Evolutionary conservation across 2,888 invertebrate species (phyloP).

Genomic region (Lysandra coridon): DNA sequence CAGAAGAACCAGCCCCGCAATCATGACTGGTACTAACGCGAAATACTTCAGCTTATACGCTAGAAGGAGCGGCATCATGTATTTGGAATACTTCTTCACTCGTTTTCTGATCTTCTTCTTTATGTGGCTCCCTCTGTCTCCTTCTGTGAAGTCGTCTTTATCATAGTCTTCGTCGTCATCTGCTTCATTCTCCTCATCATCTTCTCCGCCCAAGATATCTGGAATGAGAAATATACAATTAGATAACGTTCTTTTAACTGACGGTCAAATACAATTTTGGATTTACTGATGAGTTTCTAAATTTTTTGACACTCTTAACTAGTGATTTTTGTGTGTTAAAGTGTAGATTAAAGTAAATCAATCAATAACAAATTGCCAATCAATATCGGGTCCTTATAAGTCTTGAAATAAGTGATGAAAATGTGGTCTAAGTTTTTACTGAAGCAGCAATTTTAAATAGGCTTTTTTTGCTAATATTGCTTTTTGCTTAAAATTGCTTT

Average conservation of each 20-base stretch:
- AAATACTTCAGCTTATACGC: conserved; percentile 93
- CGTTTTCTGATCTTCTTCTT: conserved; percentile 44
- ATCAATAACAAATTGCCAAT: too few relatives aligned
- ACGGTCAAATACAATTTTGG: too few relatives aligned
- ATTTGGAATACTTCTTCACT: conserved; percentile 80
- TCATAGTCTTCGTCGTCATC: conserved; percentile 57
- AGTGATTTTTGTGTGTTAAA: too few relatives aligned
- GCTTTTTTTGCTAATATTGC: too few relatives aligned
- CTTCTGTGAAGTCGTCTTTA: conserved; percentile 51
- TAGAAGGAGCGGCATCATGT: conserved; percentile 86
- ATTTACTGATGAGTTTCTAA: too few relatives aligned
- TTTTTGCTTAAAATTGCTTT: too few relatives aligned
- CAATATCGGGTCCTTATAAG: too few relatives aligned
- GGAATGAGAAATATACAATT: conserved; percentile 43
- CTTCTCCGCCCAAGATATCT: conserved; percentile 67
- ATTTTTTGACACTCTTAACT: too few relatives aligned
- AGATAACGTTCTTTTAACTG: background rate
- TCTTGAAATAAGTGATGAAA: too few relatives aligned
- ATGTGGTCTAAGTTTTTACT: too few relatives aligned
- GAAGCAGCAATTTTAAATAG: too few relatives aligned
- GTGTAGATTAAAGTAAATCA: too few relatives aligned
- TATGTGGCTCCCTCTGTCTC: conserved; percentile 46
- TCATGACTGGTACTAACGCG: conserved; percentile 86
- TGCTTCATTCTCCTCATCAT: conserved; percentile 56
- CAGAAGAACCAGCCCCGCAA: conserved; percentile 85